A percentile compares a stretch with the other conserved stretches of the same genome.
Evolutionary conservation across 1,140 invertebrate genomes (phyloP).

Genomic region (Neodiprion fabricii): DNA sequence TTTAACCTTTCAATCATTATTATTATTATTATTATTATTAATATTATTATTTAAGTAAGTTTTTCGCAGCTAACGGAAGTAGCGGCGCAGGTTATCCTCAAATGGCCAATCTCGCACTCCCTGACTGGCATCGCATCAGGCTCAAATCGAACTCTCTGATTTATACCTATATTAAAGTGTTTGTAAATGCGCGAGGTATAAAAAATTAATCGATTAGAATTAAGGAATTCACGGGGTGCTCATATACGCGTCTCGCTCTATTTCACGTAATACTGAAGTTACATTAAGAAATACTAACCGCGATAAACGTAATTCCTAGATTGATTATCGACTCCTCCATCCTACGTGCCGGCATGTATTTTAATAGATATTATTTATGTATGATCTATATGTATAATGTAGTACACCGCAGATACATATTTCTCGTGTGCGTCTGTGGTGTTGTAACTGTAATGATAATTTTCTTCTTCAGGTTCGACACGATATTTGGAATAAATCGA

Average conservation of each 20-base stretch:
- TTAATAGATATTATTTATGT: neutral
- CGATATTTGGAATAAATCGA: no score
- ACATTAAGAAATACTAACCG: neutral
- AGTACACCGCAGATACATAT: neutral
- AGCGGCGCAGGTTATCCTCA: neutral
- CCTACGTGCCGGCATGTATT: neutral
- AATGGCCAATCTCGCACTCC: no score
- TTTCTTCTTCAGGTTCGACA: no score
- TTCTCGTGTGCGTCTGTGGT: no score
- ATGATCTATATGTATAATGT: conserved; percentile 21
- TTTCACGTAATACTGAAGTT: conserved; percentile 1
- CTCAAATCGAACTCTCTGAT: no score
- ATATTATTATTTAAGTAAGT: neutral
- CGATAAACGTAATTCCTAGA: neutral
- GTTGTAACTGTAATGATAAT: no score
- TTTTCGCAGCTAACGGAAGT: neutral
- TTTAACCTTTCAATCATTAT: no score
- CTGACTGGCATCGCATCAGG: no score
- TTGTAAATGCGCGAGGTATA: no score
- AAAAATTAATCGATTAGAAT: no score
- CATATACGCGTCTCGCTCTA: neutral
- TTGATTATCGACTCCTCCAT: neutral
- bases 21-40: no score
- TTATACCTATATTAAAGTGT: no score
- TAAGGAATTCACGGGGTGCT: neutral